Percentiles rank a stretch among this genome's conserved stretches.
phyloP scores from a whole-genome alignment of 2,888 invertebrate species.

The Lutraria lutraria region DNA sequence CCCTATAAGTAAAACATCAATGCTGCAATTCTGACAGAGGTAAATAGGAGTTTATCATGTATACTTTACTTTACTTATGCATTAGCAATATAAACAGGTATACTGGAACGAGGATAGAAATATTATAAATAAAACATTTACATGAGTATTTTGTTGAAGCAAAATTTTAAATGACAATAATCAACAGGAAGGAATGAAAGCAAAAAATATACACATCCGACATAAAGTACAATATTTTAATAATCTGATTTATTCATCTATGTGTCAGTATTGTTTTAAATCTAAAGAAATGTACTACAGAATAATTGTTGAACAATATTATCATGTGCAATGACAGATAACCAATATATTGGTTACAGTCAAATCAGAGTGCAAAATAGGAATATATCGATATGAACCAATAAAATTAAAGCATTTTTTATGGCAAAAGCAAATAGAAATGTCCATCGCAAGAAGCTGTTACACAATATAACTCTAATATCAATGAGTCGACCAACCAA shows the following conservation, averaged over 20 bases:
- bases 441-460: neutral
- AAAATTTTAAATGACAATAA: slow-evolving; percentile 11
- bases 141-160: slow-evolving; percentile 16
- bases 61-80: too few relatives aligned
- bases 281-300: too few relatives aligned
- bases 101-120: neutral
- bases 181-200: neutral
- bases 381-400: neutral
- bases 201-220: neutral
- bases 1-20: too few relatives aligned
- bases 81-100: too few relatives aligned
- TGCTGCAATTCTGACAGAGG: too few relatives aligned
- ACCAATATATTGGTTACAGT: neutral
- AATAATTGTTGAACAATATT: too few relatives aligned
- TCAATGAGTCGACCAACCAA: too few relatives aligned
- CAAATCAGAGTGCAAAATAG: neutral
- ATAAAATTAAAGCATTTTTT: neutral
- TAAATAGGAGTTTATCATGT: too few relatives aligned
- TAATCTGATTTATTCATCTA: too few relatives aligned
- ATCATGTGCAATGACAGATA: neutral
- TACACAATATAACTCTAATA: neutral
- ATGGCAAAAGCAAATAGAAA: neutral
- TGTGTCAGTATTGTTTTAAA: too few relatives aligned
- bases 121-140: neutral
- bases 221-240: neutral